These are phyloP conservation scores for Sphaerolaimus hirsutus DNA, from an alignment of 2,888 invertebrate species.

Conservation along the genomic window DNA sequence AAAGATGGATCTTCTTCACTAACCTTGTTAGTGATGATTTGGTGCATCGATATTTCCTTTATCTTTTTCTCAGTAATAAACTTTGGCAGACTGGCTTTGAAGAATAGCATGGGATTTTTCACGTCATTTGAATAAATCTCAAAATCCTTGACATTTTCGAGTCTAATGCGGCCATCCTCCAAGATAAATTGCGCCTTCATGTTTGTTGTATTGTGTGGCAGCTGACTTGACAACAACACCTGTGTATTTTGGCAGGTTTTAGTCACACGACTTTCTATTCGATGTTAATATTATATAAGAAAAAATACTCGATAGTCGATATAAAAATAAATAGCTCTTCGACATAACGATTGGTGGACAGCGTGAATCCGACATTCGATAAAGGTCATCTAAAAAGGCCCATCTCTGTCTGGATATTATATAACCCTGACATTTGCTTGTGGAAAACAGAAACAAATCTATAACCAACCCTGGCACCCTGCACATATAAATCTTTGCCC, in stretches of 20 bases:
- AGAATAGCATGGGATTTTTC: background rate
- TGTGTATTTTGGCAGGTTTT: too few relatives aligned
- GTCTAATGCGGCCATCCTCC: background rate
- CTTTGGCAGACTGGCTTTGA: slow-evolving; percentile 1
- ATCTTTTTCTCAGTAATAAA: background rate
- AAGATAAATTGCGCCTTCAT: background rate
- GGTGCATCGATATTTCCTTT: background rate
- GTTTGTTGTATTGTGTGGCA: too few relatives aligned
- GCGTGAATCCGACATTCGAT: too few relatives aligned
- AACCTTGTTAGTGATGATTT: slow-evolving; percentile 5
- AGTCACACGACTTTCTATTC: too few relatives aligned
- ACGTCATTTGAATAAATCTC: background rate
- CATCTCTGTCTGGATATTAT: too few relatives aligned
- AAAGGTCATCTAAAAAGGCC: too few relatives aligned
- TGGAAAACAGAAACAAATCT: background rate
- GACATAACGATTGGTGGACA: too few relatives aligned
- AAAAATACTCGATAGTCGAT: too few relatives aligned
- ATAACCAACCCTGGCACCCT: background rate
- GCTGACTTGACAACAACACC: too few relatives aligned
- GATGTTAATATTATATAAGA: too few relatives aligned
- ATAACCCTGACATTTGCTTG: too few relatives aligned
- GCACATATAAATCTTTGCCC: background rate
- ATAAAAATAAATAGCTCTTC: too few relatives aligned
- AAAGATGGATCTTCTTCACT: background rate
- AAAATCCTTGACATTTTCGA: background rate